Percentiles rank a stretch among this genome's conserved stretches.
Conservation (phyloP, 1,140 invertebrate genomes). For the Zaprionus lachaisei region DNA sequence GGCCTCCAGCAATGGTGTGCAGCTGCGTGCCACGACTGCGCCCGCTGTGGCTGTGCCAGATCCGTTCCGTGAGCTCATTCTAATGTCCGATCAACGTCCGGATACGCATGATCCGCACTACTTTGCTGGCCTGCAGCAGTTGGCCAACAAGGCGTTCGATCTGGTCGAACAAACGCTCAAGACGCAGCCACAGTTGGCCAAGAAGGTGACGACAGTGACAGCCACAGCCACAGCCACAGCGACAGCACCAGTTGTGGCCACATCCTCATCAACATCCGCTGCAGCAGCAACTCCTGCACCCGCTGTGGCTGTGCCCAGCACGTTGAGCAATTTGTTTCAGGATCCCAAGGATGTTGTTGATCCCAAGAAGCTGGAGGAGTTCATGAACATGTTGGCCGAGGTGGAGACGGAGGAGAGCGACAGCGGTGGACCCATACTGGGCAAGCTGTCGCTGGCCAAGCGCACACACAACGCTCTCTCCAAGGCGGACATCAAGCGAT, state of each 20-base stretch:
- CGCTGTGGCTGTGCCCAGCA: constrained; percentile 49
- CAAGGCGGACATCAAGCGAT: constrained; percentile 81
- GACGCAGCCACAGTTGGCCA: constrained; percentile 62
- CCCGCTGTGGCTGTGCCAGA: constrained; percentile 71
- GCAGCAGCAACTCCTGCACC: constrained; percentile 23
- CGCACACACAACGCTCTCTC: constrained; percentile 87
- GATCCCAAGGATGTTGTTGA: constrained; percentile 83
- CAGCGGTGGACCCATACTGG: constrained; percentile 86
- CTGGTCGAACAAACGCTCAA: constrained; percentile 77
- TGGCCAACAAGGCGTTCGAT: constrained; percentile 85
- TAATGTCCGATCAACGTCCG: constrained; percentile 84
- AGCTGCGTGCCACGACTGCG: constrained; percentile 39
- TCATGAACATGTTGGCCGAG: constrained; percentile 85
- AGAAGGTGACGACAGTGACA: neutral
- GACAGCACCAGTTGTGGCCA: neutral
- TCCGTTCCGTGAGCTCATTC: constrained; percentile 86
- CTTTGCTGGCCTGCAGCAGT: constrained; percentile 83
- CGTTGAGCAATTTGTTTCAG: constrained; percentile 74
- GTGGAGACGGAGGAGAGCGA: constrained; percentile 89
- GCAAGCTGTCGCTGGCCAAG: constrained; percentile 86
- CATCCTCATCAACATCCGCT: neutral
- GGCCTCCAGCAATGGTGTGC: constrained; percentile 58
- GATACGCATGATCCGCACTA: constrained; percentile 84
- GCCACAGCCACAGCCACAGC: neutral
- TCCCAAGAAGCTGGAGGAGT: constrained; percentile 85